phyloP scores from a whole-genome alignment of 2,797 vertebrate genomes.

The Enteromius unitaeniatus region DNA sequence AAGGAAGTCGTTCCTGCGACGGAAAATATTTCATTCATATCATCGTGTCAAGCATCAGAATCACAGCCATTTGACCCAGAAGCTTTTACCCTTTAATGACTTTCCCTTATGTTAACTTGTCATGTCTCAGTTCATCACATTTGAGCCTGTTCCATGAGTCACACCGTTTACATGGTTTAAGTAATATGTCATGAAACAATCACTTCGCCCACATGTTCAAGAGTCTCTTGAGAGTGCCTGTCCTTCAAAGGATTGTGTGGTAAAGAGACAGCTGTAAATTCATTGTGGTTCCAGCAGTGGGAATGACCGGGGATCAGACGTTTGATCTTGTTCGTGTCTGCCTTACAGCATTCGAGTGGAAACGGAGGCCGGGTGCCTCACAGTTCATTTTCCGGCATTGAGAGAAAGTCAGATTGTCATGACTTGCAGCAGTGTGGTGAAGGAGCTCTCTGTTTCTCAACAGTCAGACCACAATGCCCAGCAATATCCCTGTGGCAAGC shows the following conservation, averaged over 20 bases:
- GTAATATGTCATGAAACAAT: conserved; percentile 32
- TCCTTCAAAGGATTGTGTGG: conserved; percentile 33
- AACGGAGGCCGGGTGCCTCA: conserved; percentile 13
- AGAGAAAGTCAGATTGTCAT: conserved; percentile 11
- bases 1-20: conserved; percentile 18
- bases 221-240: conserved; percentile 9
- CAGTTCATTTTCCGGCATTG: conserved; percentile 33
- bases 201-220: conserved; percentile 19
- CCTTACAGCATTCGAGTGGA: conserved; percentile 12
- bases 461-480: conserved; percentile 11
- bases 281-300: conserved; percentile 8
- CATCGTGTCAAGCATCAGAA: neutral
- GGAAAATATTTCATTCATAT: conserved; percentile 32
- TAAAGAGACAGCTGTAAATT: conserved; percentile 41
- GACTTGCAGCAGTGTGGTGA: conserved; percentile 24
- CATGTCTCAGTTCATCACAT: conserved; percentile 35
- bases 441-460: conserved; percentile 36
- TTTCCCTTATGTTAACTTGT: conserved; percentile 39
- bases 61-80: conserved; percentile 9
- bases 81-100: conserved; percentile 28
- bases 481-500: conserved; percentile 21
- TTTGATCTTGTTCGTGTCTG: conserved; percentile 20
- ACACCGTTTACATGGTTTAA: conserved; percentile 23
- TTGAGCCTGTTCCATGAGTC: conserved; percentile 27
- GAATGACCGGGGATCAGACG: neutral